Evolutionary conservation across 2,888 invertebrate species (phyloP), one percentile per base, ranked within the genome.

Genomic region (Pseudanteris insignis): DNA sequence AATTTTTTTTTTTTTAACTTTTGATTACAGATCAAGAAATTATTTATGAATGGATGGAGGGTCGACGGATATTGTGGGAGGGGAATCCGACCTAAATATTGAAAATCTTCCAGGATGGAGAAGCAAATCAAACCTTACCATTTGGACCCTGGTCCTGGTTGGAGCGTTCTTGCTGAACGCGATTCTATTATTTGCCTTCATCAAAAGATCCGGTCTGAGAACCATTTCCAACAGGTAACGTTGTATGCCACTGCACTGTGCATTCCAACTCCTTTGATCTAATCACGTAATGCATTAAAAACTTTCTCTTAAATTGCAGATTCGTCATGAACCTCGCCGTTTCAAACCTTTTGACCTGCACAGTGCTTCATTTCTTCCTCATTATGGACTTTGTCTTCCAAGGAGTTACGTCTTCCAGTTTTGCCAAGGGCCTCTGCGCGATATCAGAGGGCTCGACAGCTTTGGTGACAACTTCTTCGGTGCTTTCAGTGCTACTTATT

Each of bases 141-240:
- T 67, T 14, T 78, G 77, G 78, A 75, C 74, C 55, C 64, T 79
- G 38, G 72, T 86, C 69, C 85, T 87, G 75, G 81, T 86, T 73
- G 84, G 88, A 67, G 89, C 90, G 50, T 84, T 90, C 47, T 83
- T 88, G 57, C 87, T 89, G 71, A 91, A 91, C 77, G 85, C 85
- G 37, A 83, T 89, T 67, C 87, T 91, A 50, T 83, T 91, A 67
- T 81, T 90, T 67, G 88, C 91, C 38, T 91, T 91, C 81, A 86
- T 87, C 76, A 83, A 87, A 70, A 84, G 89, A 67, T 87, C 90
- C 40, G 86, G 88, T 36, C 82, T 91, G 37, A 84, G 91, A 72
- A 90, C 90, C 66, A 87, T 91, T 70, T 91, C 91, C 54, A 91
- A 91, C 84, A 86, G 89, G 89, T 89, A 81, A n/a, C n/a, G n/a